Evolutionary conservation across 2,888 invertebrate species (phyloP).

Genomic region (Xestoiulus laeticollis): DNA sequence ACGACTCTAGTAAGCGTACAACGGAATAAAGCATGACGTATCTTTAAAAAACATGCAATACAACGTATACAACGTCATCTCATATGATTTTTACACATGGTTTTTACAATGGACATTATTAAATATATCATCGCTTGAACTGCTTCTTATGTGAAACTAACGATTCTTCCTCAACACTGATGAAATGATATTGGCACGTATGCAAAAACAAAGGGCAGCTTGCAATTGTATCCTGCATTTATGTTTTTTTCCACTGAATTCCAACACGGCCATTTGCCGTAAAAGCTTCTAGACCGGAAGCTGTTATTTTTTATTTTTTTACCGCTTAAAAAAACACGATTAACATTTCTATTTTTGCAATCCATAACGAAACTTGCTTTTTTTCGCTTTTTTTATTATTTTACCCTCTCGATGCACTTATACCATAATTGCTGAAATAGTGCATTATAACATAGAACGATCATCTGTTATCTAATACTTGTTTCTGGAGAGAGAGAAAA

Average conservation of each 20-base stretch:
- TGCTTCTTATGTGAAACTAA: conserved; percentile 39
- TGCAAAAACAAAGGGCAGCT: neutral
- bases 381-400: neutral
- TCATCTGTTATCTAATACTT: conserved; percentile 1
- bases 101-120: neutral
- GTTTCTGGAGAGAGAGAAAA: conserved; percentile 17
- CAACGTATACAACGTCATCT: neutral
- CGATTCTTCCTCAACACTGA: conserved; percentile 12
- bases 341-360: conserved; percentile 40
- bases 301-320: neutral
- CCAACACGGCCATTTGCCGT: neutral
- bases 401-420: neutral
- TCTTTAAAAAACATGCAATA: neutral
- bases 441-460: conserved; percentile 10
- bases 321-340: conserved; percentile 18
- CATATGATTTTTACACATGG: neutral
- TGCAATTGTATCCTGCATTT: conserved; percentile 34
- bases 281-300: neutral
- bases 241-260: neutral
- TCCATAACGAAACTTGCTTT: conserved; percentile 12
- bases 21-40: neutral
- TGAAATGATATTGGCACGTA: conserved; percentile 5
- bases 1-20: neutral
- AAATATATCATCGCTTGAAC: neutral
- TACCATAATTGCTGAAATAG: conserved; percentile 8